Conservation (phyloP, 2,797 vertebrate species). For the Serranus cabrilla region DNA sequence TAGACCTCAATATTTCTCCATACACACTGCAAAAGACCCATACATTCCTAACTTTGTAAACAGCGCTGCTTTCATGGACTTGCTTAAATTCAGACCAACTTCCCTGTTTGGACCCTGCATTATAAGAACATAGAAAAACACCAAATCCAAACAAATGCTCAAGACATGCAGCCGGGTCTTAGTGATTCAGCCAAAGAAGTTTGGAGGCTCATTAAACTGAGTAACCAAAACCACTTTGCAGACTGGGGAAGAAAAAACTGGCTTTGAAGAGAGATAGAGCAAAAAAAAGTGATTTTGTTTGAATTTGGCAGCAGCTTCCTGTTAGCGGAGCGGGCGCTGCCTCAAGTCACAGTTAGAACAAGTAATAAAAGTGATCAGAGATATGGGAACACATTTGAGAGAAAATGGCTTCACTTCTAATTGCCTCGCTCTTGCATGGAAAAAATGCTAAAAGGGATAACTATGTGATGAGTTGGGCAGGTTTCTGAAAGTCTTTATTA, state of each 20-base stretch:
- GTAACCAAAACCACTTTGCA: conserved; percentile 21
- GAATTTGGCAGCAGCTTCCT: conserved; percentile 44
- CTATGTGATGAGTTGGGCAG: conserved; percentile 32
- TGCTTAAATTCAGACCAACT: conserved; percentile 34
- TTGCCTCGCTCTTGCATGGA: conserved; percentile 23
- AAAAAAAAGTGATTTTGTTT: conserved; percentile 44
- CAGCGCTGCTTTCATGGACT: conserved; percentile 9
- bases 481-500: conserved; percentile 43
- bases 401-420: conserved; percentile 48
- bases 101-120: conserved; percentile 1
- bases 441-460: conserved; percentile 49
- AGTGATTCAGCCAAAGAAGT: conserved; percentile 23
- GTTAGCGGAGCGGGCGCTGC: conserved; percentile 22
- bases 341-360: conserved; percentile 41
- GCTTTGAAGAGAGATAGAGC: conserved; percentile 44
- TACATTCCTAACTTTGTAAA: conserved; percentile 22
- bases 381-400: conserved; percentile 26
- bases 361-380: conserved; percentile 58
- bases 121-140: background rate
- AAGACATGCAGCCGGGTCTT: conserved; percentile 1
- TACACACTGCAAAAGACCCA: background rate
- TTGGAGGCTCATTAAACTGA: conserved; percentile 44
- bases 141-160: conserved; percentile 13
- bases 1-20: conserved; percentile 12
- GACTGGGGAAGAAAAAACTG: conserved; percentile 17